These are phyloP conservation scores for Oreotrochilus melanogaster DNA, from an alignment of 2,113 vertebrate species.

Conservation along the genomic window DNA sequence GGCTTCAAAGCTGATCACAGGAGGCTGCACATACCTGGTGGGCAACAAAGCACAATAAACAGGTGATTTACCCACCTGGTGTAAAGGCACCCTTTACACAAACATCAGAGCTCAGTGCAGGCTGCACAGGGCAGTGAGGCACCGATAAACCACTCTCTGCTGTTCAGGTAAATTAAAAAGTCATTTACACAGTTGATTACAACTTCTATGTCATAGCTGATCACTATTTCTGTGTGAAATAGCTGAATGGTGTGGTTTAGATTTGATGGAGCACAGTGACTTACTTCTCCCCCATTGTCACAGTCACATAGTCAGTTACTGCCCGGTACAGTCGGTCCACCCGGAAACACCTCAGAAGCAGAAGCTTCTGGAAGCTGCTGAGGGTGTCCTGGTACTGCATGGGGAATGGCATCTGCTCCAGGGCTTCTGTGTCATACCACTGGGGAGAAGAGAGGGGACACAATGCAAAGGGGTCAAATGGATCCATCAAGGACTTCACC, in stretches of 20 bases:
- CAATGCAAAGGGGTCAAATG: not conserved
- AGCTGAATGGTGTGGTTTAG: not conserved
- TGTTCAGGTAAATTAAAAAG: not conserved
- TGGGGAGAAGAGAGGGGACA: conserved; percentile 47
- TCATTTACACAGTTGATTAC: accelerated
- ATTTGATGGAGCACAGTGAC: not conserved
- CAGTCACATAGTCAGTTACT: conserved; percentile 86
- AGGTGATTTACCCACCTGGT: not conserved
- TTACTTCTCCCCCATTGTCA: conserved; percentile 91
- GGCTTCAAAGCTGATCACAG: conserved; percentile 90
- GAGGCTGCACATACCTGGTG: conserved; percentile 92
- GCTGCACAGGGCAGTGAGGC: not conserved
- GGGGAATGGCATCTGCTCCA: conserved; percentile 86
- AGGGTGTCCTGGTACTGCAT: conserved; percentile 80
- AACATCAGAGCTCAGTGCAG: not conserved
- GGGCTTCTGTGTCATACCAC: conserved; percentile 91
- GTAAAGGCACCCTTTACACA: not conserved
- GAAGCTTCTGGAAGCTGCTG: conserved; percentile 89
- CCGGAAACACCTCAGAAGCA: conserved; percentile 92
- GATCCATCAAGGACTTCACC: not conserved
- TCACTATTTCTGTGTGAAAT: not conserved
- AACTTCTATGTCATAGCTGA: not conserved
- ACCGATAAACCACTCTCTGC: not conserved
- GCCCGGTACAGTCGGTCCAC: conserved; percentile 94
- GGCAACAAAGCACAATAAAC: not conserved